These are phyloP conservation scores for Meda fulgida DNA, from an alignment of 2,797 vertebrate species.

Conservation along the genomic window DNA sequence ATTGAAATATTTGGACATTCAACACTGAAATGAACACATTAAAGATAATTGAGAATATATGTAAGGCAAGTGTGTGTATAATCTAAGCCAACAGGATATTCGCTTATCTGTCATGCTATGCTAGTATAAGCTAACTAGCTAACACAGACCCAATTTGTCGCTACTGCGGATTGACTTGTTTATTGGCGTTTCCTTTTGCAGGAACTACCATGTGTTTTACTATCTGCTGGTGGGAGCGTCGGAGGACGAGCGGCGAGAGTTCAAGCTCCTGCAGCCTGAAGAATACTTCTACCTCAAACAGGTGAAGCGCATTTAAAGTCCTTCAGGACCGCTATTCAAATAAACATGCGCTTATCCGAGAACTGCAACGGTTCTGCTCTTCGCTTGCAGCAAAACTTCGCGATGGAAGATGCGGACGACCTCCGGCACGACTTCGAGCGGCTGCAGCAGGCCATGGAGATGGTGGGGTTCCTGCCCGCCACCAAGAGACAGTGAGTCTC, in stretches of 20 bases:
- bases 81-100: no score
- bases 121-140: no score
- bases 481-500: constrained; percentile 91
- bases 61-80: no score
- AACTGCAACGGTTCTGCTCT: not conserved
- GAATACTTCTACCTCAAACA: constrained; percentile 99
- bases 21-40: no score
- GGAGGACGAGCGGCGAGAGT: constrained; percentile 90
- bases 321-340: not conserved
- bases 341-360: no score
- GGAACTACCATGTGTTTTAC: constrained; percentile 99
- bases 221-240: constrained; percentile 93
- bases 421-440: constrained; percentile 94
- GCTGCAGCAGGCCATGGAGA: constrained; percentile 99
- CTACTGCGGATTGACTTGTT: not conserved
- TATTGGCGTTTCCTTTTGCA: constrained; percentile 60
- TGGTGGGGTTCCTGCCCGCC: constrained; percentile 96
- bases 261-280: constrained; percentile 93
- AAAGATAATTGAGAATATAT: no score
- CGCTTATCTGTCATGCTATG: no score
- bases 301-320: constrained; percentile 54
- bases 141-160: no score
- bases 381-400: constrained; percentile 90
- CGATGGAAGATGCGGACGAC: constrained; percentile 96
- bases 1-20: no score